Conservation (phyloP, 2,113 vertebrate genomes). For the Xenopus tropicalis region UCB_Xtro_10.0 CM004444.2:71087501-71088000, state of each 20-base stretch:
- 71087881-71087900: no score
- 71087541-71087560: conserved; percentile 93
- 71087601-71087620: conserved; percentile 82
- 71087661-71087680: not conserved
- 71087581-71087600: conserved; percentile 82
- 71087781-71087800: conserved; percentile 96
- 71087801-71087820: conserved; percentile 98
- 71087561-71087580: conserved; percentile 91
- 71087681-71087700: accelerated
- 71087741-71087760: not conserved
- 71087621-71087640: conserved; percentile 76
- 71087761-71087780: conserved; percentile 75
- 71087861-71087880: conserved; percentile 51
- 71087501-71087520: conserved; percentile 93
- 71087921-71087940: no score
- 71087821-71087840: conserved; percentile 98
- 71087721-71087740: not conserved
- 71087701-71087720: not conserved
- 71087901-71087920: not conserved
- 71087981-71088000: conserved; percentile 70
- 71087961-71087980: no score
- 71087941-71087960: no score
- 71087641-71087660: conserved; percentile 12
- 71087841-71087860: conserved; percentile 96
- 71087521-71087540: conserved; percentile 90